Conservation (phyloP, 2,888 invertebrate species). For the Omphaloscelis lunosa region DNA sequence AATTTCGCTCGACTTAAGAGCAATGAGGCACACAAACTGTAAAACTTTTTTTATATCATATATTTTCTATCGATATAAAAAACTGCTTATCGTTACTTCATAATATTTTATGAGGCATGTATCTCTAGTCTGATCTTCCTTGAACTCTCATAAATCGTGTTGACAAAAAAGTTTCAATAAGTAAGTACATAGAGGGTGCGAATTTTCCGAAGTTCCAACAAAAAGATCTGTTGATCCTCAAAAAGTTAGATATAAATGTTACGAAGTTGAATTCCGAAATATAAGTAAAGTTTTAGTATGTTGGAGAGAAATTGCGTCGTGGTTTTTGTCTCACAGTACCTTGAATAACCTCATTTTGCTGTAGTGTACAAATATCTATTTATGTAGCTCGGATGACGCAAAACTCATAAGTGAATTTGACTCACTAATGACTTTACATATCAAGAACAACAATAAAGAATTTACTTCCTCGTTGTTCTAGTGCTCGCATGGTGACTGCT, state of each 20-base stretch:
- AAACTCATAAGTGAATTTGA: no score
- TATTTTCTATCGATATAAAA: conserved; percentile 23
- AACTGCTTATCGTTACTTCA: conserved; percentile 1
- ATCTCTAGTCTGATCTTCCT: conserved; percentile 16
- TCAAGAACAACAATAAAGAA: not conserved
- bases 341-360: not conserved
- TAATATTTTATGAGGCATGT: conserved; percentile 23
- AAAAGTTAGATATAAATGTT: conserved; percentile 53
- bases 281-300: conserved; percentile 25
- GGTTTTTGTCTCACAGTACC: conserved; percentile 11
- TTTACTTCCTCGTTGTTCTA: not conserved
- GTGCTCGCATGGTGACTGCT: not conserved
- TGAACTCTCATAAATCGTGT: conserved; percentile 36
- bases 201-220: conserved; percentile 47
- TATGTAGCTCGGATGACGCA: not conserved
- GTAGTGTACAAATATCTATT: not conserved
- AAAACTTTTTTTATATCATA: conserved; percentile 16
- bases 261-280: conserved; percentile 43
- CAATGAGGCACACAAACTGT: conserved; percentile 20
- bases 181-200: conserved; percentile 39
- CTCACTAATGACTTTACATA: not conserved
- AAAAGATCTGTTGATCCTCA: conserved; percentile 56
- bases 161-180: conserved; percentile 49
- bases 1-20: conserved; percentile 15
- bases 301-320: conserved; percentile 1